phyloP scores from a whole-genome alignment of 2,797 vertebrate species.

The Ctenopoma kingsleyae region DNA sequence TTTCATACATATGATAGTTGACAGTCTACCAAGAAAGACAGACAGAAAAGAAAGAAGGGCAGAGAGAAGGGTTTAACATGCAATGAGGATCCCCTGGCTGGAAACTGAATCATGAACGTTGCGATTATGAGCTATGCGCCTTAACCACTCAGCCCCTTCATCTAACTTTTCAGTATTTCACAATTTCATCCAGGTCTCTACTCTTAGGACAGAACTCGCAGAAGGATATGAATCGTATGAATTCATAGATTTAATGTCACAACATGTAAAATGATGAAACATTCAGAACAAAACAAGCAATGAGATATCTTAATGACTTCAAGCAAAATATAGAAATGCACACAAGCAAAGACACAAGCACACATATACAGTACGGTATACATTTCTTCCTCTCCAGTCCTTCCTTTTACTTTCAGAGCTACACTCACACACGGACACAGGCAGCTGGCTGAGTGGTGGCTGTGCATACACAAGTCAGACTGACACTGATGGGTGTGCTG shows the following conservation, averaged over 20 bases:
- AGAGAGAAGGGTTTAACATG: too few species aligned
- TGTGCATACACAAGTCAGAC: slow-evolving; percentile 24
- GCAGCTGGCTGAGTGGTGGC: slow-evolving; percentile 39
- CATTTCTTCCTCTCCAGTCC: background rate
- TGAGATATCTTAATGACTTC: slow-evolving; percentile 19
- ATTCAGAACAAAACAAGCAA: slow-evolving; percentile 16
- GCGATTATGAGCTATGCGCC: too few species aligned
- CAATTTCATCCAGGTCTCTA: too few species aligned
- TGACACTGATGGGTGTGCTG: slow-evolving; percentile 61
- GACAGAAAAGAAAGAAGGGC: too few species aligned
- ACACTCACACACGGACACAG: background rate
- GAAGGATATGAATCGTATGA: background rate
- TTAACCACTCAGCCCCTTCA: too few species aligned
- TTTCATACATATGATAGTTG: too few species aligned
- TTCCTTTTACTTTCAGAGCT: background rate
- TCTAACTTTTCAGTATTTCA: too few species aligned
- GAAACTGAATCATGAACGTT: too few species aligned
- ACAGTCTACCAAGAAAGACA: too few species aligned
- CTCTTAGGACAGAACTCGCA: background rate
- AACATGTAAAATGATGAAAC: slow-evolving; percentile 17
- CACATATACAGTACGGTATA: background rate
- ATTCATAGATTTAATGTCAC: slow-evolving; percentile 2
- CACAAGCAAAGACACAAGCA: background rate
- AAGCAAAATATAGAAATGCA: slow-evolving; percentile 3
- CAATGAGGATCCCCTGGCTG: too few species aligned